Conservation (phyloP, 2,888 invertebrate species). For the Drosophila kokeensis region DNA sequence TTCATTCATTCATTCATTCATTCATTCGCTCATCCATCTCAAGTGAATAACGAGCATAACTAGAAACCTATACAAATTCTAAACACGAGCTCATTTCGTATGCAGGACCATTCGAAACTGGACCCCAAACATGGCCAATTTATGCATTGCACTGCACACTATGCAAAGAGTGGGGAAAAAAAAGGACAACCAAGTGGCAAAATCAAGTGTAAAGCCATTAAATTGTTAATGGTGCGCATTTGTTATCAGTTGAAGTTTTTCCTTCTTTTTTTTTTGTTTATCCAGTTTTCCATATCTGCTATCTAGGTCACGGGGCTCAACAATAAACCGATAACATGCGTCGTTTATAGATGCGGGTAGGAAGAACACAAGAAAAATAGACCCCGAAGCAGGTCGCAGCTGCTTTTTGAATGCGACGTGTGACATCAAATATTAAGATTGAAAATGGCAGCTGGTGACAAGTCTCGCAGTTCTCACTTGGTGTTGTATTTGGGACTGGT, state of each 20-base stretch:
- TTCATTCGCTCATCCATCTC: constrained; percentile 30
- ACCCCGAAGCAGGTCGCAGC: constrained; percentile 52
- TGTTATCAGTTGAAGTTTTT: constrained; percentile 25
- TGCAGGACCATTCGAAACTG: constrained; percentile 59
- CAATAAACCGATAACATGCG: constrained; percentile 52
- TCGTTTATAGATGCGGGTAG: background rate
- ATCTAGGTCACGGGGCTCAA: constrained; percentile 39
- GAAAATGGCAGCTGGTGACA: constrained; percentile 73
- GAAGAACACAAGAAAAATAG: background rate
- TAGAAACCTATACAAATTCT: constrained; percentile 21
- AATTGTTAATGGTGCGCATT: constrained; percentile 47
- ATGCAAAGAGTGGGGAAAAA: constrained; percentile 16
- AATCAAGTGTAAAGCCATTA: constrained; percentile 41
- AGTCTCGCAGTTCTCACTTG: constrained; percentile 34
- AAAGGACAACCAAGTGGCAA: background rate
- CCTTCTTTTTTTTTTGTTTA: background rate
- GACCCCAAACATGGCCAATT: constrained; percentile 55
- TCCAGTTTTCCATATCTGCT: constrained; percentile 10
- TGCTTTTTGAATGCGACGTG: constrained; percentile 60
- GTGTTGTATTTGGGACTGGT: constrained; percentile 20
- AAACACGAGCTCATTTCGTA: constrained; percentile 58
- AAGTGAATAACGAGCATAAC: constrained; percentile 13
- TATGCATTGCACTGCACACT: constrained; percentile 58
- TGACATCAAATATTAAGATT: constrained; percentile 81
- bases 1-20: constrained; percentile 9